These are phyloP conservation scores for Trimorus sp. DNA, from an alignment of 2,888 invertebrate genomes.

Conservation along the genomic window DNA sequence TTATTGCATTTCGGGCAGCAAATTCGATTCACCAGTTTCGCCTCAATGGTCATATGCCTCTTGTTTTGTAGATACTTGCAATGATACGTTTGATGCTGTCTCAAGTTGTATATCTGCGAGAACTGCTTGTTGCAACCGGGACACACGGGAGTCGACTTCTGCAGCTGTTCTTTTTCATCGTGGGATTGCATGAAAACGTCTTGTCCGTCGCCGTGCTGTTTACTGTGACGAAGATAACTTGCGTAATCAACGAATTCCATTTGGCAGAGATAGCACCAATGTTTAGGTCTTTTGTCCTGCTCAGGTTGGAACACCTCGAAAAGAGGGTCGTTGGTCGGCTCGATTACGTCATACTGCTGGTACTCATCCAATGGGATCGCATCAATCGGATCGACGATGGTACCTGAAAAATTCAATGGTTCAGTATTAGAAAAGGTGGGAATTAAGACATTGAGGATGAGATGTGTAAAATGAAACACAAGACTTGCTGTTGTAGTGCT, in stretches of 20 bases:
- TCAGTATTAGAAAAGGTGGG: slow-evolving; percentile 25
- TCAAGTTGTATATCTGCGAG: slow-evolving; percentile 62
- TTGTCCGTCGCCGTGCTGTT: slow-evolving; percentile 8
- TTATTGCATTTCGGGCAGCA: slow-evolving; percentile 55
- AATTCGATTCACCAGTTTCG: slow-evolving; percentile 40
- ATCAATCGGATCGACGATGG: slow-evolving; percentile 18
- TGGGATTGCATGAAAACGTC: not conserved
- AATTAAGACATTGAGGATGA: not conserved
- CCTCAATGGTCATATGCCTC: slow-evolving; percentile 41
- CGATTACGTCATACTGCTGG: slow-evolving; percentile 20
- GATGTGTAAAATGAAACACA: no score
- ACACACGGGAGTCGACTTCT: slow-evolving; percentile 31
- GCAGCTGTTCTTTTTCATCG: slow-evolving; percentile 22
- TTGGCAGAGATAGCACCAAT: slow-evolving; percentile 24
- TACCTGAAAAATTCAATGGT: slow-evolving; percentile 38
- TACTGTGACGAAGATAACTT: slow-evolving; percentile 47
- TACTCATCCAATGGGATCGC: slow-evolving; percentile 33
- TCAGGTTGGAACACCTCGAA: slow-evolving; percentile 13
- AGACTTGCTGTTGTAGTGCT: no score
- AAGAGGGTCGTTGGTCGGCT: not conserved
- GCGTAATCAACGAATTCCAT: slow-evolving; percentile 48
- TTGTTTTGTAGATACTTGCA: slow-evolving; percentile 54
- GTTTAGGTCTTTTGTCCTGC: slow-evolving; percentile 4
- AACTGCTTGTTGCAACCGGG: slow-evolving; percentile 61
- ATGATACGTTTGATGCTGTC: slow-evolving; percentile 64